phyloP scores from a whole-genome alignment of 2,797 vertebrate genomes.

The Loriculus beryllinus region DNA sequence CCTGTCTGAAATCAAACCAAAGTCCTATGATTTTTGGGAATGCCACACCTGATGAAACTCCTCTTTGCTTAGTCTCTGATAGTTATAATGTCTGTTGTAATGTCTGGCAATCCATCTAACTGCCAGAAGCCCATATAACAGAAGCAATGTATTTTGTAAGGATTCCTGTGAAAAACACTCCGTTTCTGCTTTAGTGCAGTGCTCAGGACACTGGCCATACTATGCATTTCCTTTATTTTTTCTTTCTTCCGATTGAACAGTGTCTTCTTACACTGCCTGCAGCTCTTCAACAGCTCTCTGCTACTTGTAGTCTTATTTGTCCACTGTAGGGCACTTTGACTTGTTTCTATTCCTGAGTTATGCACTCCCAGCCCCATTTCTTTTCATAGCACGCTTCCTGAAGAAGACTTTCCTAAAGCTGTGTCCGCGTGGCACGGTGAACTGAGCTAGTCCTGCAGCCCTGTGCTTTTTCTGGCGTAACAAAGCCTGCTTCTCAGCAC shows the following conservation, averaged over 20 bases:
- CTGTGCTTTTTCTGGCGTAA: neutral
- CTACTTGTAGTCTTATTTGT: neutral
- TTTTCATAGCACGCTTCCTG: neutral
- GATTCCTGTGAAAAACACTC: neutral
- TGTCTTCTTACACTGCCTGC: neutral
- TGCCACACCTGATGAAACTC: neutral
- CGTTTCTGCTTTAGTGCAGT: neutral
- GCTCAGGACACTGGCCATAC: neutral
- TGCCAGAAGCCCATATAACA: neutral
- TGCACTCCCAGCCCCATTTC: neutral
- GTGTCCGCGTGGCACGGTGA: accelerated
- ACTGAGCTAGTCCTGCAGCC: neutral
- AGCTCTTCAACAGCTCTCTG: neutral
- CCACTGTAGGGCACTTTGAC: accelerated
- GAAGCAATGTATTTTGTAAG: neutral
- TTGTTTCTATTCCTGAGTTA: neutral
- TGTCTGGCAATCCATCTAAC: neutral
- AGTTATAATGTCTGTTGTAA: neutral
- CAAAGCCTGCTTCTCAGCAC: neutral
- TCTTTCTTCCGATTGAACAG: neutral
- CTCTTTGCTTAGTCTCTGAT: neutral
- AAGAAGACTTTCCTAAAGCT: neutral
- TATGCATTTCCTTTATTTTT: neutral
- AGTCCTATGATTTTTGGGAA: neutral
- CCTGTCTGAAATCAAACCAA: neutral